Base-by-base conservation (phyloP, 2,888 invertebrate genomes). In the Thumatha senex region DNA sequence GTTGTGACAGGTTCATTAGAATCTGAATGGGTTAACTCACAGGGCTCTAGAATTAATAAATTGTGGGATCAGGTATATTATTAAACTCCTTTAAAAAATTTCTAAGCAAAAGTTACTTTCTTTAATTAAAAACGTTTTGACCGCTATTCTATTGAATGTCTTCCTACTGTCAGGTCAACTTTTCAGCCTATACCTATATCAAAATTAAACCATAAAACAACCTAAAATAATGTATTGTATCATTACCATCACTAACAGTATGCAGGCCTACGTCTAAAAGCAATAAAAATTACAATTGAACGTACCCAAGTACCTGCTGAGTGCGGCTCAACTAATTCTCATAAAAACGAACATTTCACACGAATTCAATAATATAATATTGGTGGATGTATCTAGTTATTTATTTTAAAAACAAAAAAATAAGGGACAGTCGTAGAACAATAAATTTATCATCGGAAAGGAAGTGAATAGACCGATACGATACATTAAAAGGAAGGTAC, bases 391-490 rank as follows among this genome's bases (percentile, higher is more conserved):
- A 5, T 24, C 3, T 24, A 24, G 2, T 2, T 24, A 4, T 24
- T 5, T 24, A 24, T 24, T 24, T 24, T 24, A 24, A 4, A 24
- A 24, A 24, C 2, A 2, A 24, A 24, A 24, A 24, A 24, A 24
- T 24, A 24, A 24, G 5, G 18, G 18, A 24, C 18, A 24, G 18
- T 5, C 18, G 5, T 24, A 24, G 72, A 80, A 81, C 75, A 24
- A 24, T 24, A 24, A 82, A 77, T 85, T 88, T 86, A 86, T 72
- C 85, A 89, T 89, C 88, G 67, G 72, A 82, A 73, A 85, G 89
- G 90, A 89, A 88, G 82, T 87, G 80, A 82, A 88, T 81, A 88
- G 87, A 4, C 18, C 18, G 18, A 88, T 88, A 87, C 76, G 72
- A 76, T 48, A 68, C 69, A 70, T 79, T 83, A 86, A 84, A 10